Conservation (phyloP, 2,888 invertebrate species). For the Scaptomyza cyrtandrae region DNA sequence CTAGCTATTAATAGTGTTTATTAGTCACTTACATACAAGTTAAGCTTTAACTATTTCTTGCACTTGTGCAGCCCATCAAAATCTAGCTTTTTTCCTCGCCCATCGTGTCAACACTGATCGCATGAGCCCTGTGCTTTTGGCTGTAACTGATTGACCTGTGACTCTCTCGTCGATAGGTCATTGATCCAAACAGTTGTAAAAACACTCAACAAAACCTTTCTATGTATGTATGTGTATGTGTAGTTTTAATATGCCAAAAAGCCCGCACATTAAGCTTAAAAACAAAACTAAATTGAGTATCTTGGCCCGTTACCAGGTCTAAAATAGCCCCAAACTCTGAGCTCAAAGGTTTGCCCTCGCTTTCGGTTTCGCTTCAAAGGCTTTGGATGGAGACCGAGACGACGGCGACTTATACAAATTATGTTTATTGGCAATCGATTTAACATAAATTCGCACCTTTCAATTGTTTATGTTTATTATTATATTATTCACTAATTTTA, state of each 20-base stretch:
- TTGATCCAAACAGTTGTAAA: constrained; percentile 61
- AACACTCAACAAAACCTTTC: not conserved
- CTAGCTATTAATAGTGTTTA: no score
- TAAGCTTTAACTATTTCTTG: no score
- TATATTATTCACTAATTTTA: constrained; percentile 8
- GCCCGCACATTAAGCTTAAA: constrained; percentile 33
- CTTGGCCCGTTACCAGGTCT: constrained; percentile 31
- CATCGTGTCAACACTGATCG: constrained; percentile 12
- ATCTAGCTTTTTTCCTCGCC: constrained; percentile 2
- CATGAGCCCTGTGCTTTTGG: not conserved
- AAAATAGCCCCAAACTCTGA: constrained; percentile 21
- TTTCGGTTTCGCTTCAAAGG: constrained; percentile 54
- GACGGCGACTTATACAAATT: constrained; percentile 30
- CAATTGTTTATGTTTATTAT: constrained; percentile 59
- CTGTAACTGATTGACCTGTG: constrained; percentile 16
- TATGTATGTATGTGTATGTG: not conserved
- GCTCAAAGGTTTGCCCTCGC: constrained; percentile 55
- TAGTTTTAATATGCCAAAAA: constrained; percentile 12
- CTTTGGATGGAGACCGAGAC: not conserved
- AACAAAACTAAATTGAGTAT: not conserved
- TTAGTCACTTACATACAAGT: no score
- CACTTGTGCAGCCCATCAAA: not conserved
- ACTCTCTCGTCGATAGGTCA: constrained; percentile 50
- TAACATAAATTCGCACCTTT: constrained; percentile 76
- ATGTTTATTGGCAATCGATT: constrained; percentile 68